These are phyloP conservation scores for Brachirus orientalis DNA, from an alignment of 2,113 vertebrate species.

Conservation along the genomic window DNA sequence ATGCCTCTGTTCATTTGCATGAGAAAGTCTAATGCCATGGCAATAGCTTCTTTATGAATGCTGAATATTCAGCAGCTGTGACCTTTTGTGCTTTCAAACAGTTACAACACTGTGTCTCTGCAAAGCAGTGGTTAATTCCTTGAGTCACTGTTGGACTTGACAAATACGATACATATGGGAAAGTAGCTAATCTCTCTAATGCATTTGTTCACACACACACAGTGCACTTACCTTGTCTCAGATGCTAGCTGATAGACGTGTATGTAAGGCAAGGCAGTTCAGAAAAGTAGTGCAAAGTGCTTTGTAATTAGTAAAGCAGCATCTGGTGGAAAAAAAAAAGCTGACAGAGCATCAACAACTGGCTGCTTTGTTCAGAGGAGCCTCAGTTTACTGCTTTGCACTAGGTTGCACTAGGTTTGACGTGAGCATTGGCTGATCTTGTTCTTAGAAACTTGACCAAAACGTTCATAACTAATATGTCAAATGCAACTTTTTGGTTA, in stretches of 20 bases:
- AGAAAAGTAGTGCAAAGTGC: background rate
- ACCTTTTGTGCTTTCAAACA: constrained; percentile 31
- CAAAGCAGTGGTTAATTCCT: constrained; percentile 27
- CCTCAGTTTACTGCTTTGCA: constrained; percentile 34
- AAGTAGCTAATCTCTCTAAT: constrained; percentile 17
- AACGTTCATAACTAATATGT: too few species aligned
- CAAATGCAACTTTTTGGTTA: too few species aligned
- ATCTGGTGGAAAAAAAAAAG: too few species aligned
- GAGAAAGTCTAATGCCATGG: background rate
- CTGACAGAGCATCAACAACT: constrained; percentile 14
- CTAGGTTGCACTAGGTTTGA: constrained; percentile 2
- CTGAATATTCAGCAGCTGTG: constrained; percentile 15
- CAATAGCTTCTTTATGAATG: background rate
- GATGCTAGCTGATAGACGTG: background rate
- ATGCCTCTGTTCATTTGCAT: background rate
- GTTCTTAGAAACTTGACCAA: too few species aligned
- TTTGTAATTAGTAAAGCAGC: background rate
- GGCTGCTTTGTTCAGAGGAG: constrained; percentile 20
- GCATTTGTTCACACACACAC: constrained; percentile 6
- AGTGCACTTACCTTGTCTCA: too few species aligned
- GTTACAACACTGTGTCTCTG: constrained; percentile 11
- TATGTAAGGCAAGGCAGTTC: background rate
- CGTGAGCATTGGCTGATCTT: too few species aligned
- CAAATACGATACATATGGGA: constrained; percentile 5
- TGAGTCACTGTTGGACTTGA: constrained; percentile 18